These are phyloP conservation scores for Acanthiza pusilla DNA, from an alignment of 2,797 vertebrate genomes.

Conservation along the genomic window DNA sequence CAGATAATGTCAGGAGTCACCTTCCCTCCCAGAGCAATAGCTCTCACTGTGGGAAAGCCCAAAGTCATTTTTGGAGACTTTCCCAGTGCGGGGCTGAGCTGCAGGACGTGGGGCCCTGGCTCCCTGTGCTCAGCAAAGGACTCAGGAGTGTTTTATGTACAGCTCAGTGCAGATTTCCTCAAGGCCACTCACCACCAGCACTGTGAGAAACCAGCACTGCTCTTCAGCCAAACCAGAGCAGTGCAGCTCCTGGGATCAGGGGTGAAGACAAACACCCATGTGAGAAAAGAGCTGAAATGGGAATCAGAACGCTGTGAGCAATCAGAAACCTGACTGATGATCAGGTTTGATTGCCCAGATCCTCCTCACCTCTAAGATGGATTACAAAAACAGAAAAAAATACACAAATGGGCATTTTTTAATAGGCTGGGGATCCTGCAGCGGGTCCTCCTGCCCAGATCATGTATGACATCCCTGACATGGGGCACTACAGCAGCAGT, in stretches of 20 bases:
- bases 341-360: not conserved
- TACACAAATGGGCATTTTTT: not conserved
- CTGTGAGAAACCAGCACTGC: not conserved
- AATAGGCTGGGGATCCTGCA: not conserved
- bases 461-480: not conserved
- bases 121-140: not conserved
- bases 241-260: not conserved
- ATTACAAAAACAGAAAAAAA: not conserved
- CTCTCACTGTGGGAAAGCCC: not conserved
- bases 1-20: not conserved
- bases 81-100: not conserved
- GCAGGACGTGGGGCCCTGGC: not conserved
- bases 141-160: not conserved
- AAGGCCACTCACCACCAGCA: not conserved
- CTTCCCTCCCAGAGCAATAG: not conserved
- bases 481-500: accelerated
- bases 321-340: not conserved
- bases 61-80: not conserved
- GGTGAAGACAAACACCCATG: not conserved
- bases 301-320: not conserved
- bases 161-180: not conserved
- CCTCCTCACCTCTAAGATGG: not conserved
- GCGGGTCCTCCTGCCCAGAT: not conserved
- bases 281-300: not conserved
- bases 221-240: not conserved